Evolutionary conservation across 2,797 vertebrate species (phyloP), one percentile per base, ranked within the genome.

Genomic region (Micropoecilia bifurca): DNA sequence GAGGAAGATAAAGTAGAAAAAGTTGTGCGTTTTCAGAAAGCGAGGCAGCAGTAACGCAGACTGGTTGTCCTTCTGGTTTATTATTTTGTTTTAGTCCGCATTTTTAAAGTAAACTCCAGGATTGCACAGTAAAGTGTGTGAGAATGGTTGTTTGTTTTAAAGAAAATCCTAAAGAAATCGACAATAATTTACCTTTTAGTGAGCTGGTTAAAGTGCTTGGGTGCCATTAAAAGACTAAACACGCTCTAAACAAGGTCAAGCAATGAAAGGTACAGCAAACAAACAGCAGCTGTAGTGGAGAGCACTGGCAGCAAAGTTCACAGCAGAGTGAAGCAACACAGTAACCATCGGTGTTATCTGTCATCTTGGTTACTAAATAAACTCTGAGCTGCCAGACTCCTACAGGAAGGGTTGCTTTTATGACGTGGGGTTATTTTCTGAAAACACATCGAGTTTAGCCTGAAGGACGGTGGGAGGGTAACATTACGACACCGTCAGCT

Each of bases 341-440:
- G 22, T 36, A 7, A 36, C 30, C 46, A 77, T 80, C 80, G 45
- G 22, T 83, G 85, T 87, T 45, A 69, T 77, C 71, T 33, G 61
- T 75, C 85, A 69, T 2, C 66, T 75, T 46, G 9, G 77, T 84
- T 43, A 80, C 73, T 39, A 7, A 73, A 80, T 47, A 33, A 66
- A 45, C 78, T 45, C 66, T 69, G 13, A 14, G 9, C 43, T 6
- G n/a, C 74, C 74, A 10, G 8, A 77, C 57, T 45, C 77, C 77
- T 47, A 36, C 73, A 71, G 30, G 43, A 73, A 30, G 9, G 2
- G 69, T 6, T 28, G 12, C 18, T 59, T 20, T 39, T 22, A 78
- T 30, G 25, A 8, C 18, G 1, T n/a, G 43, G n/a, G 4, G 48
- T 50, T 25, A 33, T 71, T 39, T 53, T 69, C 69, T 71, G 28